phyloP scores from a whole-genome alignment of 2,888 invertebrate species.

The Ecdyonurus torrentis region DNA sequence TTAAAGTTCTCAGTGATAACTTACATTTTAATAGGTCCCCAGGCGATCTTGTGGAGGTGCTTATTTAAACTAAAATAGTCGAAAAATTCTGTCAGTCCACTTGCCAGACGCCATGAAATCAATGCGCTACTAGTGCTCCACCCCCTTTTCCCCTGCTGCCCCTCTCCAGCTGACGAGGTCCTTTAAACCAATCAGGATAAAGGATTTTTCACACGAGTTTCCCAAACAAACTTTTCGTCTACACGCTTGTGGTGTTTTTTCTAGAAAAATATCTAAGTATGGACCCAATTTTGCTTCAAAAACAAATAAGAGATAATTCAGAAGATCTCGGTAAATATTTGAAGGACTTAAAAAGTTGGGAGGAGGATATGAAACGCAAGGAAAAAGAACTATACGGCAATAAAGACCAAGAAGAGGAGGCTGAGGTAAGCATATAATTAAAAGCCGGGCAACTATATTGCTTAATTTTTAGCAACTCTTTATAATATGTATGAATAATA shows the following conservation, averaged over 20 bases:
- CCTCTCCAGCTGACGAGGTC: too few relatives aligned
- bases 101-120: neutral
- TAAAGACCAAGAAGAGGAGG: neutral
- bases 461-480: too few relatives aligned
- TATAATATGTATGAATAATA: too few relatives aligned
- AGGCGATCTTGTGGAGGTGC: neutral
- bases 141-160: neutral
- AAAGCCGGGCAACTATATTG: too few relatives aligned
- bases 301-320: constrained; percentile 52
- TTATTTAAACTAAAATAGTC: neutral
- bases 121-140: neutral
- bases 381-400: constrained; percentile 36
- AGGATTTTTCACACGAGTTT: neutral
- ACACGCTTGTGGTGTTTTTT: neutral
- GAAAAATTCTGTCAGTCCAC: neutral
- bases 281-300: constrained; percentile 45
- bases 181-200: neutral
- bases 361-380: constrained; percentile 53
- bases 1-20: too few relatives aligned
- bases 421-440: too few relatives aligned
- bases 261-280: neutral
- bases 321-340: constrained; percentile 49
- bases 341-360: constrained; percentile 54
- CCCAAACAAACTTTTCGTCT: neutral
- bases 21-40: neutral